phyloP scores from a whole-genome alignment of 2,888 invertebrate genomes.

The Philonicus albiceps region DNA sequence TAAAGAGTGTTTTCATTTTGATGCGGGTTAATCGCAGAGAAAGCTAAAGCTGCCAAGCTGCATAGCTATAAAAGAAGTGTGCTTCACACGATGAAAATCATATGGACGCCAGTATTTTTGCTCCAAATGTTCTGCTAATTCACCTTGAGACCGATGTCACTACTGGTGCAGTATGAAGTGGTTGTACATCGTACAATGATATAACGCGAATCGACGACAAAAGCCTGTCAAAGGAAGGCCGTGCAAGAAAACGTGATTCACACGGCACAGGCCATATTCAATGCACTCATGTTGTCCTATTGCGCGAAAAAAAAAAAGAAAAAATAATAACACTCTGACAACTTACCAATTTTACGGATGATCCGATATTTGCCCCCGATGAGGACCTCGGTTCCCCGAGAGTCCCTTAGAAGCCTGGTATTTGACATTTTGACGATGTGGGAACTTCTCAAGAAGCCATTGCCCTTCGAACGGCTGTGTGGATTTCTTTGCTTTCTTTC shows the following conservation, averaged over 20 bases:
- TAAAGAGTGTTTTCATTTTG: neutral
- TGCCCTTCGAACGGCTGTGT: neutral
- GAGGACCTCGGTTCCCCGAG: slow-evolving; percentile 71
- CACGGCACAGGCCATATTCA: neutral
- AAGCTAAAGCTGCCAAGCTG: neutral
- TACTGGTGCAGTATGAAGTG: neutral
- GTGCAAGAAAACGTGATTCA: slow-evolving; percentile 33
- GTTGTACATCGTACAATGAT: neutral
- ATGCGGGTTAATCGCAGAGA: neutral
- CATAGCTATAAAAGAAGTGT: neutral
- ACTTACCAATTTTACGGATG: slow-evolving; percentile 89
- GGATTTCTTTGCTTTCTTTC: neutral
- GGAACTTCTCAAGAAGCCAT: neutral
- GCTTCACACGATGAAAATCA: neutral
- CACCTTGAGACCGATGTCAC: neutral
- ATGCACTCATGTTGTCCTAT: neutral
- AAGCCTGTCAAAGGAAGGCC: neutral
- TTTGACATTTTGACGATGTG: neutral
- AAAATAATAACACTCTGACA: too few species aligned
- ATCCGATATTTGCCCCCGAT: slow-evolving; percentile 94
- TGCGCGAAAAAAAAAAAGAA: neutral
- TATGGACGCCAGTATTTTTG: neutral
- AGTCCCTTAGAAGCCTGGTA: slow-evolving; percentile 58
- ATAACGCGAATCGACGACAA: neutral
- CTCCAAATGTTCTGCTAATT: slow-evolving; percentile 11